These are phyloP conservation scores for Oxycera nigricornis DNA, from an alignment of 2,888 invertebrate genomes.

Conservation along the genomic window DNA sequence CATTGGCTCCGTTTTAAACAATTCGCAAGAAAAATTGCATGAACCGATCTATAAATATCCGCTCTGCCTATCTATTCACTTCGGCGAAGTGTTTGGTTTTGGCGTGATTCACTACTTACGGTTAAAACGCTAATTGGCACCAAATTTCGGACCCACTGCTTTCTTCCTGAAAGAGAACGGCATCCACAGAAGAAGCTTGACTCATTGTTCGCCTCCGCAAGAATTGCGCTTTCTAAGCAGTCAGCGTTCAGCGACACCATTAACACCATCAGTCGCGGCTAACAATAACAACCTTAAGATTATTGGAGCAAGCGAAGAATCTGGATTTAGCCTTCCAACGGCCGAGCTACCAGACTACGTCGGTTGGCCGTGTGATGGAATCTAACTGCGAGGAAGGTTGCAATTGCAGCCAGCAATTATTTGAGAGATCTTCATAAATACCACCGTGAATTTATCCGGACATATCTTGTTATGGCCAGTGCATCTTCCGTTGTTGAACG, in stretches of 20 bases:
- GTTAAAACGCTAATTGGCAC: slow-evolving; percentile 8
- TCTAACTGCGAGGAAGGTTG: background rate
- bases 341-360: background rate
- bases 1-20: too few relatives aligned
- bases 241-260: background rate
- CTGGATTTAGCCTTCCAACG: background rate
- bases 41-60: too few relatives aligned
- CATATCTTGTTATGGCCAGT: too few relatives aligned
- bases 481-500: too few relatives aligned
- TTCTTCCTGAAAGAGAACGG: background rate
- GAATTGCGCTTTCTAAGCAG: background rate
- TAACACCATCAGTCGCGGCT: background rate
- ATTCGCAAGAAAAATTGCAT: too few relatives aligned
- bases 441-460: too few relatives aligned
- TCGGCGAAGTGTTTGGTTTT: background rate
- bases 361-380: background rate
- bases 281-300: background rate
- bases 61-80: too few relatives aligned
- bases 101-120: slow-evolving; percentile 3
- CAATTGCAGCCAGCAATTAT: background rate
- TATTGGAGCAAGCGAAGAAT: background rate
- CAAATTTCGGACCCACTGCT: background rate
- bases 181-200: background rate
- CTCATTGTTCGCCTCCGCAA: background rate
- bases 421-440: background rate